Percentiles rank a stretch among this genome's conserved stretches.
Evolutionary conservation across 2,888 invertebrate species (phyloP).

Genomic region (Zeuzera pyrina): DNA sequence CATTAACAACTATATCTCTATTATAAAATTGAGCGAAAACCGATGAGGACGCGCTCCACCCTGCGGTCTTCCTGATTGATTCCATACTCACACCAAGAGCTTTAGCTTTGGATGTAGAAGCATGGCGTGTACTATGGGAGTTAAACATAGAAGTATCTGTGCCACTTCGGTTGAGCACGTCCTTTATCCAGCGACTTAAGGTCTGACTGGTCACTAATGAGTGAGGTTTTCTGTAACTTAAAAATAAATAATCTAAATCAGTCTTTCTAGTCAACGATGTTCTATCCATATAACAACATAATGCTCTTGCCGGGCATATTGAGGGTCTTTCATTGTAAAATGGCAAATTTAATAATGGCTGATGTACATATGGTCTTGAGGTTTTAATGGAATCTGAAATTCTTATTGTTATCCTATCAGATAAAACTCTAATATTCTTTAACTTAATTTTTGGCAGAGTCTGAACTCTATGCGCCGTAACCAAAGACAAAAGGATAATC

Average conservation of each 20-base stretch:
- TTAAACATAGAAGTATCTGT: constrained; percentile 2
- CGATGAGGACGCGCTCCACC: constrained; percentile 2
- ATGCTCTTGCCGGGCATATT: constrained; percentile 4
- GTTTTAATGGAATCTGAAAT: constrained; percentile 8
- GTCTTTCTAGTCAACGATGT: neutral
- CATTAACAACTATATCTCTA: neutral
- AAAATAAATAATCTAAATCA: neutral
- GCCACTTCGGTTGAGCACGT: neutral
- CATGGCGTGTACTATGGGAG: constrained; percentile 5
- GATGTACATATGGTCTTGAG: constrained; percentile 1
- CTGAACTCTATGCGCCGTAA: constrained; percentile 7
- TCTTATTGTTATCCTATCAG: constrained; percentile 4
- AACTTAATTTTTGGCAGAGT: constrained; percentile 6
- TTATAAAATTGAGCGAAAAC: constrained; percentile 5
- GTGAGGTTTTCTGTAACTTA: constrained; percentile 1
- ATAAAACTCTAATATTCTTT: constrained; percentile 1
- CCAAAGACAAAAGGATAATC: constrained; percentile 6
- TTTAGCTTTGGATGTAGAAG: constrained; percentile 4
- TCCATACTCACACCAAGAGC: constrained; percentile 2
- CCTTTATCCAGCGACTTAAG: constrained; percentile 4
- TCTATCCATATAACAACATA: constrained; percentile 1
- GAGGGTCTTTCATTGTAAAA: neutral
- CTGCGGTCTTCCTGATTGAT: constrained; percentile 5
- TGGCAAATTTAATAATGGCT: constrained; percentile 2
- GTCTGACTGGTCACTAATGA: neutral